Percentiles rank a stretch among this genome's conserved stretches.
Conservation (phyloP, 2,797 vertebrate genomes). For the Pseudopleuronectes americanus region DNA sequence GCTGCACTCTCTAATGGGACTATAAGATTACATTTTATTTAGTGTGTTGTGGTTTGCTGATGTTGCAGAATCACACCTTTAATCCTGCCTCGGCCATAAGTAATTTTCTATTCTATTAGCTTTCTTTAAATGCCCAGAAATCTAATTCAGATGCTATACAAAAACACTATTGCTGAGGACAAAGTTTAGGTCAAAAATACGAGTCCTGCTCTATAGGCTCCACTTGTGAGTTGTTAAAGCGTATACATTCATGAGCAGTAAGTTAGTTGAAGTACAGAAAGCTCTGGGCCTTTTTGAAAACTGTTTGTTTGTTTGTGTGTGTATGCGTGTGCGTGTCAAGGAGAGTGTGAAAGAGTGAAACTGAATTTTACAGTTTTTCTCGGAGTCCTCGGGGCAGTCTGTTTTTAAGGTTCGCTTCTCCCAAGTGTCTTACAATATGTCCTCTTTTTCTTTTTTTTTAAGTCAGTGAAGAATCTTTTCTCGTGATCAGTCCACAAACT, state of each 20-base stretch:
- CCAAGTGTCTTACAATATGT: conserved; percentile 57
- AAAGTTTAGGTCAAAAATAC: conserved; percentile 13
- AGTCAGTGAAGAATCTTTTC: conserved; percentile 55
- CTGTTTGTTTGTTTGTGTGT: conserved; percentile 3
- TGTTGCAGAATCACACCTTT: conserved; percentile 35
- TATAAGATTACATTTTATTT: conserved; percentile 34
- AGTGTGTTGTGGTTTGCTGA: conserved; percentile 28
- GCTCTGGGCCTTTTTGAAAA: background rate
- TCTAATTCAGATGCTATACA: conserved; percentile 83
- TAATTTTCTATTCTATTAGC: conserved; percentile 84
- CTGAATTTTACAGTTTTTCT: conserved; percentile 30
- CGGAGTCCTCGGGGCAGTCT: conserved; percentile 35
- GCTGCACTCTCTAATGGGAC: conserved; percentile 13
- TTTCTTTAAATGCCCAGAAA: conserved; percentile 86
- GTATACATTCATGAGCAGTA: background rate
- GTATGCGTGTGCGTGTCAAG: conserved; percentile 34
- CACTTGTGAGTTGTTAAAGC: conserved; percentile 2
- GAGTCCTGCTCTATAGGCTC: conserved; percentile 5
- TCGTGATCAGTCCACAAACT: conserved; percentile 64
- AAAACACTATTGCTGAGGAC: conserved; percentile 72
- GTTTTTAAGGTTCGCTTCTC: conserved; percentile 57
- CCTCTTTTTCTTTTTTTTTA: conserved; percentile 54
- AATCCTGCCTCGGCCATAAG: conserved; percentile 65
- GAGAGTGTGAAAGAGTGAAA: conserved; percentile 44
- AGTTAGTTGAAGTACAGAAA: conserved; percentile 14